Base-by-base conservation (phyloP, 1,140 invertebrate genomes). In the Pteromalus puparum region DNA sequence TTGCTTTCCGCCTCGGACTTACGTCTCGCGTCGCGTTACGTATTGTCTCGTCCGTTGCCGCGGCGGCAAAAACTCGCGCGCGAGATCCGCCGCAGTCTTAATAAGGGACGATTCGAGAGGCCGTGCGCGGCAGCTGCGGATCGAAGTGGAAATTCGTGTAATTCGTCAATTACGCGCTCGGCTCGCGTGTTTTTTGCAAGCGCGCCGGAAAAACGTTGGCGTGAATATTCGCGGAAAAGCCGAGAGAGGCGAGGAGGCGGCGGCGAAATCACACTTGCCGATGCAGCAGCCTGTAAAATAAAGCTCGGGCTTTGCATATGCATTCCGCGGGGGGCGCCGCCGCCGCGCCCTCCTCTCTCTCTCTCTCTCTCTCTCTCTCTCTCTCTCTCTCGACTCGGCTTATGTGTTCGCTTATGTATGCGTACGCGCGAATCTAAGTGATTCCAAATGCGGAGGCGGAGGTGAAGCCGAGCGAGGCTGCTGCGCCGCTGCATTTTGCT, bases 241-340 rank as follows among this genome's bases (percentile, higher is more conserved):
- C 53, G 21, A 9, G 38, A 7, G 21, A 61, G 18, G 21, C 9
- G 48, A 18, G 48, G 67, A 28, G 28, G 6, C n/a, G 67, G 67
- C 2, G 26, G 67, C 26, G 67, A 70, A 70, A 70, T 70, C 67
- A 30, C 67, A 70, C 67, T 70, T 70, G 28, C 26, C 67, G 28
- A 70, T 28, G 67, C 67, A 70, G 67, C 67, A 70, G 67, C 67
- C 67, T 70, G 67, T 70, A 70, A 70, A 70, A 70, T 70, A 70
- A 70, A 30, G 67, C 53, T 61, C 6, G 53, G 13, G 67, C 26
- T 28, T 61, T 70, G 67, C 67, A 70, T 70, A 30, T 30, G 67
- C 67, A 61, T 21, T 7, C 18, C 18, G 53, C 53, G 21, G 53
- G 21, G 18, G 21, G 6, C 6, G 21, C 5, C 53, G 53, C 53